Evolutionary conservation across 2,113 vertebrate genomes (phyloP), one percentile per base, ranked within the genome.

Genomic region (Ivindomyrus marchei): DNA sequence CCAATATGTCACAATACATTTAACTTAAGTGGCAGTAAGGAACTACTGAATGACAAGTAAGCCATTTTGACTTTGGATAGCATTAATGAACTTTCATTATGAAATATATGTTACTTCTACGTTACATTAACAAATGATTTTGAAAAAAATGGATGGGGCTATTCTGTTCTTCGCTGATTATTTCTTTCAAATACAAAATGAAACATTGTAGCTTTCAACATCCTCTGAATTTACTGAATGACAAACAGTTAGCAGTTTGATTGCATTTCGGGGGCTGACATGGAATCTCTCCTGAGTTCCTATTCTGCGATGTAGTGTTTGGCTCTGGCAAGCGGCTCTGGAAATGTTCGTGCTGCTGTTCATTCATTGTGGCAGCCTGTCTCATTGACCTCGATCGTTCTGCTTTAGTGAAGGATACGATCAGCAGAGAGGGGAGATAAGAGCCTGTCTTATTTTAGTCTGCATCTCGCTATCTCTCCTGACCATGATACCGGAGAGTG

Each of bases 371-470:
- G 58, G 49, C 89, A 88, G 39, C 52, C 52, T 86, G 84, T 31
- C 80, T 27, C 80, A 21, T 6, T 58, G 84, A 70, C 56, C 80
- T 86, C 50, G 36, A 87, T 77, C 21, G 13, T 53, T 45, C 58
- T 86, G 31, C 15, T 53, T 31, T 80, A 47, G 47, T 49, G 52
- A 31, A 77, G 62, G 85, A 88, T 47, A 88, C n/a, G 58, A 80
- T 90, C 46, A 80, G 85, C 85, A 83, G 89, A 58, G 85, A 49
- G 62, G 39, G 21, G 70, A 52, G 85, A 88, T 90, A 88, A 88
- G 66, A 47, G 45, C 46, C 56, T 62, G 36, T 53, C 39, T 86
- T 45, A 42, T 83, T 66, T 86, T 84, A 52, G 45, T n/a, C 84
- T 88, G 89, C 85, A 11, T 52, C 62, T 88, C 47, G 87, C 62